Evolutionary conservation across 2,797 vertebrate species (phyloP).

Genomic region (Rhinella marina): DNA sequence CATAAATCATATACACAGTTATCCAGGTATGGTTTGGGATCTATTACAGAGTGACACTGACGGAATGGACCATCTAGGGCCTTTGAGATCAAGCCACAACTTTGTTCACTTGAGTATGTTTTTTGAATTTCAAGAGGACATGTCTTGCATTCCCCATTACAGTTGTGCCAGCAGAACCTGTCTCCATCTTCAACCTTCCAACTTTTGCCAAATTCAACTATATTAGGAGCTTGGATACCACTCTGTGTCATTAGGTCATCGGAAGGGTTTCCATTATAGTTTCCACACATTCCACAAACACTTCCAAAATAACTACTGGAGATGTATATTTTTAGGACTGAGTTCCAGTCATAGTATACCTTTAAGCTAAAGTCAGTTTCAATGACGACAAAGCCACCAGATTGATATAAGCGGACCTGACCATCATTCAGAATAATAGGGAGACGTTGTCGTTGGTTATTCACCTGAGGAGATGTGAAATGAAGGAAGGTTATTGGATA

Average conservation of each 20-base stretch:
- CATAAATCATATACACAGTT: conserved; percentile 83
- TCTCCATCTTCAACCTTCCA: conserved; percentile 77
- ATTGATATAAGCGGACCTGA: conserved; percentile 72
- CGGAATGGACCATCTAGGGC: conserved; percentile 69
- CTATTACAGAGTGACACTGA: conserved; percentile 71
- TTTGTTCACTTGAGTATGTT: conserved; percentile 65
- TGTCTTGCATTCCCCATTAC: conserved; percentile 68
- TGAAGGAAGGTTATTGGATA: background rate
- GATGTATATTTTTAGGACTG: conserved; percentile 73
- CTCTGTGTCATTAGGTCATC: conserved; percentile 74
- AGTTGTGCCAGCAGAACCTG: conserved; percentile 73
- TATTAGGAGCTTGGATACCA: conserved; percentile 41
- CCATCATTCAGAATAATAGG: conserved; percentile 71
- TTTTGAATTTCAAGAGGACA: conserved; percentile 63
- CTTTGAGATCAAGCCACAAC: conserved; percentile 77
- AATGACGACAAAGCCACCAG: conserved; percentile 68
- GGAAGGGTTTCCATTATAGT: conserved; percentile 73
- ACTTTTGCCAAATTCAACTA: conserved; percentile 73
- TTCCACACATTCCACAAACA: conserved; percentile 85
- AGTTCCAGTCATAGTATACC: conserved; percentile 80
- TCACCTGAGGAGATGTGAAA: conserved; percentile 70
- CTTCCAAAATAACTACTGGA: conserved; percentile 71
- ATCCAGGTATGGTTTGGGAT: conserved; percentile 75
- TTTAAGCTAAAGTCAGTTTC: conserved; percentile 76
- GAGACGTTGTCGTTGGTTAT: conserved; percentile 73